Evolutionary conservation across 2,888 invertebrate genomes (phyloP), one percentile per base, ranked within the genome.

Genomic region (Lacanobia wlatinum): DNA sequence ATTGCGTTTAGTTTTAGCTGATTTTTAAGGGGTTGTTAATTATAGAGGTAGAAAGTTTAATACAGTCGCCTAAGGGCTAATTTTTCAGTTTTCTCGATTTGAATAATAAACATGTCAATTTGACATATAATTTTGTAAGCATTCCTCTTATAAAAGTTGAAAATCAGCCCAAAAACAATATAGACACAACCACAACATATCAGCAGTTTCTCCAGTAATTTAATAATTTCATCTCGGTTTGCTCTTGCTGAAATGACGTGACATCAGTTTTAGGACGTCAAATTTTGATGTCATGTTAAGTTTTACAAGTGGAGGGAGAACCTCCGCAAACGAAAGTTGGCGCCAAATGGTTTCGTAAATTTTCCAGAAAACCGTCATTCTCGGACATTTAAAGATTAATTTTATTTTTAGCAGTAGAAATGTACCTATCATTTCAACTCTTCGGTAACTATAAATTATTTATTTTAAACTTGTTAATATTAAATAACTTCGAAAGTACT

Each of bases 1-100:
- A n/a, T 82, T 72, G 12, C 70, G 71, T 70, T 79, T 61, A 59
- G 67, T 74, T 73, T 80, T 6, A 84, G 83, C 23, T 83, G 77
- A 73, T 70, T 80, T 61, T 16, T 60, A 8, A 0, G 8, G 6
- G 48, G 18, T 8, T 6, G 48, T 18, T 48, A 48, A 16, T 16
- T 23, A 12, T 9, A 55, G 34, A 34, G 6, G 34, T 34, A 28
- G 28, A 28, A 28, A 28, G 28, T 28, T 28, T 28, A 28, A 28
- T 28, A 28, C 28, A 3, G 12, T 14, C 23, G 23, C 23, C 53
- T 53, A 23, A 53, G 55, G 9, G 23, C 28, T 55, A 28, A 18
- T 55, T 55, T 55, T 23, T 55, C 18, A 28, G 14, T 12, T 43
- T 43, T 43, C 1, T 43, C 10, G 10, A 43, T 12, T 14, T 7